Conservation (phyloP, 1,140 invertebrate genomes). For the Polyergus mexicanus region DNA sequence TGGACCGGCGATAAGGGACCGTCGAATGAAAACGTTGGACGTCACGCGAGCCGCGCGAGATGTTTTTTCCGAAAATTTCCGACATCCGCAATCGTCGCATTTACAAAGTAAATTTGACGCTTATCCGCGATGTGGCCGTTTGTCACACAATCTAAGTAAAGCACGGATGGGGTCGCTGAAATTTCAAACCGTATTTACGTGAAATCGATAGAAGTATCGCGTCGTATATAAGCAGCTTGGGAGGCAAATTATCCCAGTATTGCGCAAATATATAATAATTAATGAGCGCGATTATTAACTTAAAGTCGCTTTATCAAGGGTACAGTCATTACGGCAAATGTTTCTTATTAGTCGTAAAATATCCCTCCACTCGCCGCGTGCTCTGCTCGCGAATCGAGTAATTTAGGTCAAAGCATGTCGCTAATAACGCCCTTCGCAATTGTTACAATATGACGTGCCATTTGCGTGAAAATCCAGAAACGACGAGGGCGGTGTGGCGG, state of each 20-base stretch:
- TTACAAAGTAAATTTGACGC: constrained; percentile 31
- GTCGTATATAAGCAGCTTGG: not conserved
- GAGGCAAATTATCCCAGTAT: constrained; percentile 35
- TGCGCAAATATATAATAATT: constrained; percentile 38
- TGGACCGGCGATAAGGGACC: constrained; percentile 12
- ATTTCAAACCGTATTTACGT: constrained; percentile 18
- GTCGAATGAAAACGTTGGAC: constrained; percentile 32
- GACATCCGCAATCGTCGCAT: constrained; percentile 29
- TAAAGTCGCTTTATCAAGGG: constrained; percentile 41
- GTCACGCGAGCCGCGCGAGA: constrained; percentile 43
- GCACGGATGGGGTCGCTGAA: not conserved
- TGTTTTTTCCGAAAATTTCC: constrained; percentile 39
- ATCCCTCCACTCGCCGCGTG: no score
- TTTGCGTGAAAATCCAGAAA: constrained; percentile 17
- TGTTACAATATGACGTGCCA: constrained; percentile 15
- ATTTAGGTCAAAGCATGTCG: constrained; percentile 46
- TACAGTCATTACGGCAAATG: constrained; percentile 47
- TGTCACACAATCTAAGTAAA: constrained; percentile 9
- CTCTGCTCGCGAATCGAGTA: constrained; percentile 41
- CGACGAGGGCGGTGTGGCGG: no score
- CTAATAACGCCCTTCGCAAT: constrained; percentile 45
- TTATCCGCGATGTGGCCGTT: constrained; percentile 38
- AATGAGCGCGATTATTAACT: constrained; percentile 41
- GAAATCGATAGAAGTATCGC: constrained; percentile 33
- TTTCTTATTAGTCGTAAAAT: constrained; percentile 49